Evolutionary conservation across 2,888 invertebrate genomes (phyloP).

Genomic region (Gari tellinella): DNA sequence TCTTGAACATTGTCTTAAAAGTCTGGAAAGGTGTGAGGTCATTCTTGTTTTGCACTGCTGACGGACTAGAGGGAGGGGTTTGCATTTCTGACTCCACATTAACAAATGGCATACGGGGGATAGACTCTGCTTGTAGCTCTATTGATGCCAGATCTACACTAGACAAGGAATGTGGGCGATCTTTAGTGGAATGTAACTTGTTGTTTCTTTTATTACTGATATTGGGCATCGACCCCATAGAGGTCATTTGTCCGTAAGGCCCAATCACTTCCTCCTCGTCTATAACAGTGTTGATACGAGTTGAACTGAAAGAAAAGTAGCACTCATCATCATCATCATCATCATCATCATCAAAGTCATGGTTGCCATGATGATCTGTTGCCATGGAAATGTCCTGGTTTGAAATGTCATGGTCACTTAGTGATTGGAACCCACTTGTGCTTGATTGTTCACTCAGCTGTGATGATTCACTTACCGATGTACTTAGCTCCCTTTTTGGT

Average conservation of each 20-base stretch:
- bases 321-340: slow-evolving; percentile 55
- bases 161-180: slow-evolving; percentile 74
- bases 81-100: slow-evolving; percentile 14
- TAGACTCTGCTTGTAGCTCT: slow-evolving; percentile 49
- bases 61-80: slow-evolving; percentile 49
- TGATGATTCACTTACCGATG: slow-evolving; percentile 48
- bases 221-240: slow-evolving; percentile 68
- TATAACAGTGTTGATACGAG: slow-evolving; percentile 54
- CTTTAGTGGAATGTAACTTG: slow-evolving; percentile 54
- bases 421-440: slow-evolving; percentile 42
- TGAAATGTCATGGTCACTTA: slow-evolving; percentile 45
- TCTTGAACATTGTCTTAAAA: slow-evolving; percentile 76
- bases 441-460: slow-evolving; percentile 41
- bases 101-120: slow-evolving; percentile 30
- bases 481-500: slow-evolving; percentile 41
- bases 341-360: slow-evolving; percentile 13
- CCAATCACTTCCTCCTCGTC: slow-evolving; percentile 52
- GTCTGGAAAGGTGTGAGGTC: slow-evolving; percentile 75
- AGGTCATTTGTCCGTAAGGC: slow-evolving; percentile 56
- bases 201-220: slow-evolving; percentile 45
- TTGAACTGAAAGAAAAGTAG: slow-evolving; percentile 57
- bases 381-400: slow-evolving; percentile 4
- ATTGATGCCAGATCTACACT: slow-evolving; percentile 66
- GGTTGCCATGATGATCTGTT: slow-evolving; percentile 19
- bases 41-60: slow-evolving; percentile 44